These are phyloP conservation scores for Rana temporaria DNA, from an alignment of 2,113 vertebrate species.

Conservation along the genomic window DNA sequence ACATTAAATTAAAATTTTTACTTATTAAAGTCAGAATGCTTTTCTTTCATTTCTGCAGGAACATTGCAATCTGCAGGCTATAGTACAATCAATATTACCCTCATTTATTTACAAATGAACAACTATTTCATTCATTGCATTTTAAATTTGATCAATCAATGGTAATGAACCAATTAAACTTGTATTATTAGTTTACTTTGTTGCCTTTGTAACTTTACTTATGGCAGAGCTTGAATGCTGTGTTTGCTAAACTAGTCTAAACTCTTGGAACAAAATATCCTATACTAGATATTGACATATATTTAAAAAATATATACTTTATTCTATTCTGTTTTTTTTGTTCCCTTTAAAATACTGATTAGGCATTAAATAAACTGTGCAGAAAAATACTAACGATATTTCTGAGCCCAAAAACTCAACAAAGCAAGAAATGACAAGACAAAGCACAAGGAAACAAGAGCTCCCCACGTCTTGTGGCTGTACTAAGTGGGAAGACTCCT, in stretches of 20 bases:
- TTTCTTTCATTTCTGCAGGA: background rate
- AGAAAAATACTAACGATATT: background rate
- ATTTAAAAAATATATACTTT: background rate
- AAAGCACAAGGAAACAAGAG: background rate
- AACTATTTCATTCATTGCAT: background rate
- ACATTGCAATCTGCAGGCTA: background rate
- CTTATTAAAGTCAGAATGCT: background rate
- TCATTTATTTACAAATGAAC: background rate
- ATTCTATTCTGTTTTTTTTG: background rate
- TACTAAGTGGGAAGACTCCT: constrained; percentile 1
- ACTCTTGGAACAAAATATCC: too few species aligned
- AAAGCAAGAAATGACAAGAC: constrained; percentile 1
- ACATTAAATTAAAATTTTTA: background rate
- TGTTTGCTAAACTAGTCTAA: too few species aligned
- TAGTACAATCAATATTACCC: background rate
- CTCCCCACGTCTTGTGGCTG: constrained; percentile 1
- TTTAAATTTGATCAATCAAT: background rate
- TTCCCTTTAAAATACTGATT: background rate
- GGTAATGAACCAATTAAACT: background rate
- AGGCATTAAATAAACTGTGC: background rate
- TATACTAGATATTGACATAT: too few species aligned
- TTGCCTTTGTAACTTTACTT: background rate
- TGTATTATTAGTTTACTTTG: background rate
- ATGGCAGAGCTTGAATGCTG: too few species aligned
- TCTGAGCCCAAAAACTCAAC: background rate